Evolutionary conservation across 2,888 invertebrate species (phyloP), one percentile per base, ranked within the genome.

Genomic region (Eurois occulta): DNA sequence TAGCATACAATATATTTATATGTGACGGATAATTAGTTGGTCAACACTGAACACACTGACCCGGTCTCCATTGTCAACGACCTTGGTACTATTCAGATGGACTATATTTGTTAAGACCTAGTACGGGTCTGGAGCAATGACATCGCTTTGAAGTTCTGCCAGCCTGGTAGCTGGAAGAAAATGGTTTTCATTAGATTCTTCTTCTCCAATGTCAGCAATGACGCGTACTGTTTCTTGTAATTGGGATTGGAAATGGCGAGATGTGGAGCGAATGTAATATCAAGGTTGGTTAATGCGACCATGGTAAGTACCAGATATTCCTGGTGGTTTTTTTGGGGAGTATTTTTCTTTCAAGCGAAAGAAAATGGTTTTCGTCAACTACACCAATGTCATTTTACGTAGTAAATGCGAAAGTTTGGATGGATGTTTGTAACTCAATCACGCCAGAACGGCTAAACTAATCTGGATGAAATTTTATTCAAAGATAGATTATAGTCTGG

Each of bases 21-120:
- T 81, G 81, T 85, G 65, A 87, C 85, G 85, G 89, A 89, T 90
- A 91, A 88, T 90, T 90, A 90, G 90, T 94, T 93, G 90, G 90
- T 90, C 92, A 93, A 94, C 90, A 77, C 62, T 82, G 85, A 89
- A 77, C 90, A 84, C 75, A 91, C 84, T 94, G 93, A 93, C 94
- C 94, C 88, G 69, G 81, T 90, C 91, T 86, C 83, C 87, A 90
- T 92, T 92, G 89, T 90, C 81, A 74, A 62, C 88, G 92, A 85
- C 95, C 94, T 94, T 94, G 94, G 89, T 67, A 81, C 87, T 76
- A 87, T 86, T 89, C 80, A 80, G 77, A 77, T 80, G 71, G 67
- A 13, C 55, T 79, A 87, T 67, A 75, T 84, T 72, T 80, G 87
- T 68, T 81, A 84, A 79, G 69, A 69, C 88, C 86, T 79, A 88